Evolutionary conservation across 2,113 vertebrate genomes (phyloP).

Genomic region (Cephalophus harveyi): DNA sequence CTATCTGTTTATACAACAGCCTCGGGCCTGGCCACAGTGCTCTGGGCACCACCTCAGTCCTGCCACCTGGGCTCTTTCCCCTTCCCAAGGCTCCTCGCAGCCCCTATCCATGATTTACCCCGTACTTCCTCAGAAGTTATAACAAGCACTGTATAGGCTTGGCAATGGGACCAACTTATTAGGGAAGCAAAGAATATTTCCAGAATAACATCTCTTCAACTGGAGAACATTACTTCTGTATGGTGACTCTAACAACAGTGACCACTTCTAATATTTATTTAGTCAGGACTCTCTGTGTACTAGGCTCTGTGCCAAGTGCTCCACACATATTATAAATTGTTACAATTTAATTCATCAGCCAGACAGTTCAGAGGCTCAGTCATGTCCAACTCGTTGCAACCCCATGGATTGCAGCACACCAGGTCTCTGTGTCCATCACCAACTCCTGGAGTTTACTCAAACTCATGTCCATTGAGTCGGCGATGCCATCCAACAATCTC

Average conservation of each 20-base stretch:
- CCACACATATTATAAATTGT: background rate
- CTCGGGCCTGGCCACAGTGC: background rate
- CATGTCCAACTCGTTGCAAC: background rate
- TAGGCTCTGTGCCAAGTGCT: background rate
- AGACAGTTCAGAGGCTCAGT: background rate
- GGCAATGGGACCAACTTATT: background rate
- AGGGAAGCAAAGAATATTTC: background rate
- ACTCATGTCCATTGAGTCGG: background rate
- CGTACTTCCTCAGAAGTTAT: background rate
- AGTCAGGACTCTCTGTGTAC: background rate
- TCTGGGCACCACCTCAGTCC: background rate
- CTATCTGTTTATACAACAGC: background rate
- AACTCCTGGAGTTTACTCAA: background rate
- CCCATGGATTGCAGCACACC: background rate
- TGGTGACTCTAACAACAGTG: background rate
- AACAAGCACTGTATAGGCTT: background rate
- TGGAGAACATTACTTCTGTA: background rate
- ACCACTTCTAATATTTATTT: background rate
- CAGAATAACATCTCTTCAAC: background rate
- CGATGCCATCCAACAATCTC: background rate
- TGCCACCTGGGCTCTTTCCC: background rate
- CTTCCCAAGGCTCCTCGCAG: background rate
- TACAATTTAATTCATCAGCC: background rate
- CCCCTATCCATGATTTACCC: background rate
- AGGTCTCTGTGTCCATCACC: background rate